A percentile compares a stretch with the other conserved stretches of the same genome.
phyloP scores from a whole-genome alignment of 2,797 vertebrate genomes.

The Spondyliosoma cantharus region DNA sequence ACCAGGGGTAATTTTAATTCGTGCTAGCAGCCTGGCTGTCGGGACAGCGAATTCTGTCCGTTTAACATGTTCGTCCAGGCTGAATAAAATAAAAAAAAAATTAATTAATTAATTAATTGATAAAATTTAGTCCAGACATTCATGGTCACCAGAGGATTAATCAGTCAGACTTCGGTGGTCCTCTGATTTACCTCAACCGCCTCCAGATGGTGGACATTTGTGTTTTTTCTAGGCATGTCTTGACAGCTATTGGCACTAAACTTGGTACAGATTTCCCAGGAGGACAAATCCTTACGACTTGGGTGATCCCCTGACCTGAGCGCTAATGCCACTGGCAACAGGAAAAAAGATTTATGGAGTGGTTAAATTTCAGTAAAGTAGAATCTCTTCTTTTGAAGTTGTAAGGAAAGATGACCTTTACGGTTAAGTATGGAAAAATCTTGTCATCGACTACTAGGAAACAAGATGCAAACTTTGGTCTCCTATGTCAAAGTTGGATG shows the following conservation, averaged over 20 bases:
- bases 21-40: background rate
- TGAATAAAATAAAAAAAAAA: no score
- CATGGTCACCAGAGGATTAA: background rate
- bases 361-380: background rate
- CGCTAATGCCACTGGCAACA: background rate
- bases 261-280: background rate
- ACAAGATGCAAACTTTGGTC: background rate
- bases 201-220: background rate
- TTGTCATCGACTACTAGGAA: background rate
- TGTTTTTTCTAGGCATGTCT: background rate
- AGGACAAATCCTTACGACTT: background rate
- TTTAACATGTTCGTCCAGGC: conserved; percentile 10
- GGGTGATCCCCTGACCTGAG: background rate
- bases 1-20: background rate
- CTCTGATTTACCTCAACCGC: no score
- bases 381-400: background rate
- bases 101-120: no score
- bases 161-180: background rate
- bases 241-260: background rate
- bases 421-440: background rate
- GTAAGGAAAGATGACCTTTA: background rate
- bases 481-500: background rate
- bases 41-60: background rate
- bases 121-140: no score
- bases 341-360: no score